Evolutionary conservation across 2,113 vertebrate genomes (phyloP).

Genomic region (Aphyosemion australe): DNA sequence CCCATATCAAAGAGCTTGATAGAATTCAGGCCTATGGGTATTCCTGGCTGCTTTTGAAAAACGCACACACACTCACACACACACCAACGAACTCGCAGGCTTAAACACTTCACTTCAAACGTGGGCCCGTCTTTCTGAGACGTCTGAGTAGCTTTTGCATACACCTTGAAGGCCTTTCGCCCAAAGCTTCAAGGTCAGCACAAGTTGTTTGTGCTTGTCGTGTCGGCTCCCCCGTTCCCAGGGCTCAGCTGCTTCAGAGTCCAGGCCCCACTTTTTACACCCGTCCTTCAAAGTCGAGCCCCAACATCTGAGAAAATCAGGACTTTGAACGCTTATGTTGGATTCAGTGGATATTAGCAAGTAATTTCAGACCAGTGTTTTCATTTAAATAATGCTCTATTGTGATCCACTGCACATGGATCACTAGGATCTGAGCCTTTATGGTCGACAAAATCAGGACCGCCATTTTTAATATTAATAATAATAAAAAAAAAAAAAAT

Average conservation of each 20-base stretch:
- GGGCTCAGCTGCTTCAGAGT: slow-evolving; percentile 65
- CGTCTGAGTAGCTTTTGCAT: slow-evolving; percentile 73
- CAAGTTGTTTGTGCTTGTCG: slow-evolving; percentile 75
- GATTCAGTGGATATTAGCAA: slow-evolving; percentile 33
- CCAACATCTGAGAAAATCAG: slow-evolving; percentile 59
- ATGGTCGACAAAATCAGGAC: too few relatives aligned
- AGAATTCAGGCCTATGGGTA: slow-evolving; percentile 82
- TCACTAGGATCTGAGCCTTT: neutral
- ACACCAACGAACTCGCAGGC: slow-evolving; percentile 36
- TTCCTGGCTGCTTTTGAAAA: slow-evolving; percentile 78
- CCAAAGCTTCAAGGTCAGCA: slow-evolving; percentile 77
- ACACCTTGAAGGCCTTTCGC: slow-evolving; percentile 79
- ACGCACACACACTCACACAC: slow-evolving; percentile 32
- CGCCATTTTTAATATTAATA: too few relatives aligned
- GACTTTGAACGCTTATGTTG: slow-evolving; percentile 33
- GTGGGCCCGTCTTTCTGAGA: slow-evolving; percentile 68
- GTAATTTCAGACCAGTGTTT: slow-evolving; percentile 27
- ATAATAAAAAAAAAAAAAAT: too few relatives aligned
- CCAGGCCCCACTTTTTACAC: slow-evolving; percentile 38
- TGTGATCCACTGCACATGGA: neutral
- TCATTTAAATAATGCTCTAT: slow-evolving; percentile 1
- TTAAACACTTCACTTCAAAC: slow-evolving; percentile 77
- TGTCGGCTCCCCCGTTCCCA: slow-evolving; percentile 63
- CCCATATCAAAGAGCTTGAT: slow-evolving; percentile 79
- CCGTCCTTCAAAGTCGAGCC: slow-evolving; percentile 64